Evolutionary conservation across 2,888 invertebrate genomes (phyloP).

Genomic region (Macropis europaea): DNA sequence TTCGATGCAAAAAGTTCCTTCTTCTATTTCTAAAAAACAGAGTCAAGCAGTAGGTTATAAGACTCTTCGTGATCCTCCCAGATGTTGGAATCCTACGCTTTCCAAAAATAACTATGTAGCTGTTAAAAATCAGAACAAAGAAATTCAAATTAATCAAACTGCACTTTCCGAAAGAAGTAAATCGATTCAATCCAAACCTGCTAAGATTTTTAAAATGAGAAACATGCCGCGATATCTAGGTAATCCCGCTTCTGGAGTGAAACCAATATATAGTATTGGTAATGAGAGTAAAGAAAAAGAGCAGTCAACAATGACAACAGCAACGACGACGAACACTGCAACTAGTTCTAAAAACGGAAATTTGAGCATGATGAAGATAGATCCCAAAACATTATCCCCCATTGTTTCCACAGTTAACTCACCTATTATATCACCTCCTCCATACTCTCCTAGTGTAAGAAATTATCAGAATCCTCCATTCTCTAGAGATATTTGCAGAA

Average conservation of each 20-base stretch:
- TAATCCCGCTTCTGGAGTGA: constrained; percentile 83
- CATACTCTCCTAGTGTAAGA: constrained; percentile 73
- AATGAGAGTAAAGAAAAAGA: constrained; percentile 76
- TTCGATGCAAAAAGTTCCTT: constrained; percentile 55
- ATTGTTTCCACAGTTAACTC: constrained; percentile 76
- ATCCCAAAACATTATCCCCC: constrained; percentile 83
- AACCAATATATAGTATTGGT: constrained; percentile 82
- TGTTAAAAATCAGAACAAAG: constrained; percentile 75
- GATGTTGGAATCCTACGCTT: constrained; percentile 84
- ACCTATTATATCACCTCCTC: constrained; percentile 74
- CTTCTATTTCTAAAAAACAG: constrained; percentile 63
- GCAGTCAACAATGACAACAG: constrained; percentile 50
- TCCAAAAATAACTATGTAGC: constrained; percentile 80
- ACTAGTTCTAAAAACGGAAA: constrained; percentile 47
- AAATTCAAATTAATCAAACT: constrained; percentile 59
- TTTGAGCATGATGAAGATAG: constrained; percentile 80
- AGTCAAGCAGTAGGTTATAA: constrained; percentile 81
- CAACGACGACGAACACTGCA: constrained; percentile 49
- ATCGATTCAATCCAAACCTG: constrained; percentile 78
- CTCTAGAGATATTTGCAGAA: constrained; percentile 71
- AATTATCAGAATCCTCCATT: constrained; percentile 73
- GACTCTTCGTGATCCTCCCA: constrained; percentile 83
- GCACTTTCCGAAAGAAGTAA: constrained; percentile 64
- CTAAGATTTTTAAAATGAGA: constrained; percentile 83
- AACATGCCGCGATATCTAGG: constrained; percentile 82